Evolutionary conservation across 2,797 vertebrate species (phyloP).

Genomic region (Sciaenops ocellatus): DNA sequence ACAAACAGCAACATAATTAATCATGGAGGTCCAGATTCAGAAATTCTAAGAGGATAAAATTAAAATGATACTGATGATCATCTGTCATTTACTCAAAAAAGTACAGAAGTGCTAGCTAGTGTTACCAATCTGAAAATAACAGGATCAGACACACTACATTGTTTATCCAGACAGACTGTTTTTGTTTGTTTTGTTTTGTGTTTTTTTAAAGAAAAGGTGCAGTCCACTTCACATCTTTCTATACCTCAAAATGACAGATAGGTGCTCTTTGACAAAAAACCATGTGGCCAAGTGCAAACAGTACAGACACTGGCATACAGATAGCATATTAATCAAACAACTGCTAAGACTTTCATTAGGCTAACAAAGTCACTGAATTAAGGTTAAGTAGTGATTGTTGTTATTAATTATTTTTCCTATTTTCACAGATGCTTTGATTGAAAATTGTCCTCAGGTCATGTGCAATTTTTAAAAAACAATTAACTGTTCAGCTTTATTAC

Average conservation of each 20-base stretch:
- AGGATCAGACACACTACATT: neutral
- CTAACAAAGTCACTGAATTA: neutral
- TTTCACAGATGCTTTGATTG: too few species aligned
- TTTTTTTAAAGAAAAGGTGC: neutral
- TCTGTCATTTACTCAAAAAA: neutral
- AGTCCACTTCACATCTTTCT: neutral
- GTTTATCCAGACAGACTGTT: neutral
- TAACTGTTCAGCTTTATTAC: too few species aligned
- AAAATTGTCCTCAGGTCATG: too few species aligned
- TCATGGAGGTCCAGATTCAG: neutral
- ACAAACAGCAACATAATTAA: neutral
- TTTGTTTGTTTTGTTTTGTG: neutral
- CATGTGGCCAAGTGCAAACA: neutral
- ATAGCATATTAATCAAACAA: neutral
- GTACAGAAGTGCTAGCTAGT: neutral
- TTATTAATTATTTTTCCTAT: too few species aligned
- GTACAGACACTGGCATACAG: neutral
- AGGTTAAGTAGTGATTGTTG: too few species aligned
- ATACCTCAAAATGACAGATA: neutral
- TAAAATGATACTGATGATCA: neutral
- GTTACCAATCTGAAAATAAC: neutral
- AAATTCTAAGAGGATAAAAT: too few species aligned
- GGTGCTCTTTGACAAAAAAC: neutral
- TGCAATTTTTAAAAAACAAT: too few species aligned
- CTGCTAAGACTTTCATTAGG: neutral